Base-by-base conservation (phyloP, 2,797 vertebrate genomes). In the Sciurus carolinensis region DNA sequence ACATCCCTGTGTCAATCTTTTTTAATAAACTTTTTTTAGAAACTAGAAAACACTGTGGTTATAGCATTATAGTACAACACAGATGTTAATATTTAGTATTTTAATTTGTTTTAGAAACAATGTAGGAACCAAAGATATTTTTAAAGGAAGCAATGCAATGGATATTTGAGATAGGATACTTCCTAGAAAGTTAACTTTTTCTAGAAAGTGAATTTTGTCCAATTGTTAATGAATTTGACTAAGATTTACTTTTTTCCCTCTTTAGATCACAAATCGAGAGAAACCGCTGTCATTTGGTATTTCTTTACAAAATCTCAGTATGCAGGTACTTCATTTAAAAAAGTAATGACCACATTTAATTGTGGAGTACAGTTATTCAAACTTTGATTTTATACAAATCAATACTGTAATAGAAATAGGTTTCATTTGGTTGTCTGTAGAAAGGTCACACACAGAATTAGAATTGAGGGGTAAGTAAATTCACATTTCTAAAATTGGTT, bases 241-340 rank as follows among this genome's bases (percentile, higher is more conserved):
- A 66, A 79, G 57, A 87, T 92, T 97, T 95, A 2, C 0, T 95
- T 71, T 86, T 80, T 97, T 95, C 92, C 80, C 90, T 75, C 64
- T 47, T 87, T 98, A 99, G 99, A 98, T 99, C 97, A 99, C 99
- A 89, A 99, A 99, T 98, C 98, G 98, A 95, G 98, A 98, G 86
- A 99, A 98, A 59, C 99, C 99, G 7, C 98, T 99, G 91, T 99
- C 99, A 36, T 99, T 99, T 98, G 99, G 99, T 91, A 99, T 99
- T 93, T 99, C 99, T 2, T 99, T 99, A 96, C 99, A 99, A 97
- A 99, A 99, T 98, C 99, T 99, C 98, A 99, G 99, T 98, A 99
- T 99, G 96, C 99, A 99, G 99, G 99, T 99, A 99, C 87, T 89
- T 94, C 57, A 69, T 62, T 97, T 94, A 72, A 76, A 82, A 57